A percentile compares a stretch with the other conserved stretches of the same genome.
These are phyloP conservation scores for Cataglyphis rosenhaueri DNA, from an alignment of 2,888 invertebrate species.

Conservation along the genomic window DNA sequence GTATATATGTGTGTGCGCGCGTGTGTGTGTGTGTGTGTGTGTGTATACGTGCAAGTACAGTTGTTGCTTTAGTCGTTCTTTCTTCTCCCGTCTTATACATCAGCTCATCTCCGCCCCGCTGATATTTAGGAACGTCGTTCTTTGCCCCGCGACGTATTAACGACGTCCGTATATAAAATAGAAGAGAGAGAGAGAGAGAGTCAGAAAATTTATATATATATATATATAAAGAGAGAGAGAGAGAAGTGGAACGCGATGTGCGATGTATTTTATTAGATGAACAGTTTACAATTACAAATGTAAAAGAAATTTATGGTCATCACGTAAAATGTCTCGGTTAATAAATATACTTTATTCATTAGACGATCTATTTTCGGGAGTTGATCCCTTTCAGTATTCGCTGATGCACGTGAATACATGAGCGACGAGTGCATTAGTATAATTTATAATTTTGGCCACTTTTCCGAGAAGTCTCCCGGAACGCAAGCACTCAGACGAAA, in stretches of 20 bases:
- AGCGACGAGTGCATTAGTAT: slow-evolving; percentile 27
- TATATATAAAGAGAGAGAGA: background rate
- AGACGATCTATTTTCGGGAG: slow-evolving; percentile 51
- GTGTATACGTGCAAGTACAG: background rate
- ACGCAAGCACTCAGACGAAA: slow-evolving; percentile 25
- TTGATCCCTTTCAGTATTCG: slow-evolving; percentile 20
- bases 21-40: too few relatives aligned
- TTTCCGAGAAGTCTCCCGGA: background rate
- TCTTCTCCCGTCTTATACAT: slow-evolving; percentile 1
- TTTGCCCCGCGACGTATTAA: slow-evolving; percentile 25
- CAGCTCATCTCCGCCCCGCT: background rate
- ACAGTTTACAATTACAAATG: too few relatives aligned
- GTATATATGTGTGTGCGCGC: too few relatives aligned
- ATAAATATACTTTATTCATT: slow-evolving; percentile 47
- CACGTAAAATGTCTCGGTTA: slow-evolving; percentile 4
- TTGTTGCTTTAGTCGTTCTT: background rate
- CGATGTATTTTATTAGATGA: background rate
- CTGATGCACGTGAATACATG: slow-evolving; percentile 34
- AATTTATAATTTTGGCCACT: slow-evolving; percentile 60
- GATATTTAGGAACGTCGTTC: slow-evolving; percentile 34
- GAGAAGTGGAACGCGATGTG: background rate
- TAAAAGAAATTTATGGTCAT: background rate
- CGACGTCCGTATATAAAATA: background rate
- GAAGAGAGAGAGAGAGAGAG: background rate
- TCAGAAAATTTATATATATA: background rate